Base-by-base conservation (phyloP, 2,888 invertebrate species). In the Ctenicera cuprea region DNA sequence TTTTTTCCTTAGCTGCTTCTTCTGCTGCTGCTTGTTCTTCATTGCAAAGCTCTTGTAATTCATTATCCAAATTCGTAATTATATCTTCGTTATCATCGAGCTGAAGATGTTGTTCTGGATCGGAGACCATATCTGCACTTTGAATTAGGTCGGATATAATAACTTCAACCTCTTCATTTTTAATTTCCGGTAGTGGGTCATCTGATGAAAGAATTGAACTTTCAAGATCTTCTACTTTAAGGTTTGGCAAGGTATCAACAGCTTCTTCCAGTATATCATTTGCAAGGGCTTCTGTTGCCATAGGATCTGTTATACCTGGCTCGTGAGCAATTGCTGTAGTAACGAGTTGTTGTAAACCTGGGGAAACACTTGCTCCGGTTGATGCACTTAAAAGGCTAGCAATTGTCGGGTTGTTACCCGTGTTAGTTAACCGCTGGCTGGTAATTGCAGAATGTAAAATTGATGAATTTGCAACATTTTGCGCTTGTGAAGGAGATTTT, bases 401-500 rank as follows among this genome's bases (percentile, higher is more conserved):
- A 77, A 90, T 91, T 54, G 90, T 90, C 0, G 90, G 89, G 78
- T 84, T 87, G 14, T 81, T 80, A 52, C 79, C 83, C 4, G 77
- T 79, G 33, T 67, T 78, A 52, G 76, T 78, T 65, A 87, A 85
- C 12, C 86, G 84, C 50, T 88, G 86, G 59, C 87, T 87, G 0
- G 86, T 86, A 43, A 87, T 87, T 7, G 86, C 86, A 3, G 85
- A 84, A 76, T 87, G 87, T 57, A 87, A 78, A 66, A 87, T 86
- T 2, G 86, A 86, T 85, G 50, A 89, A 84, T 84, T 82, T 16
- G n/a, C 88, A 83, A 84, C 83, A 79, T 82, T 80, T 76, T 87
- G 86, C 16, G 87, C 85, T 65, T 90, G 90, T 30, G 90, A 90
- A 0, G 91, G 91, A 52, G 93, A 93, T 85, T 96, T 95, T 4